A percentile compares a stretch with the other conserved stretches of the same genome.
Conservation (phyloP, 2,113 vertebrate genomes). For the Boulengeromyrus knoepffleri region DNA sequence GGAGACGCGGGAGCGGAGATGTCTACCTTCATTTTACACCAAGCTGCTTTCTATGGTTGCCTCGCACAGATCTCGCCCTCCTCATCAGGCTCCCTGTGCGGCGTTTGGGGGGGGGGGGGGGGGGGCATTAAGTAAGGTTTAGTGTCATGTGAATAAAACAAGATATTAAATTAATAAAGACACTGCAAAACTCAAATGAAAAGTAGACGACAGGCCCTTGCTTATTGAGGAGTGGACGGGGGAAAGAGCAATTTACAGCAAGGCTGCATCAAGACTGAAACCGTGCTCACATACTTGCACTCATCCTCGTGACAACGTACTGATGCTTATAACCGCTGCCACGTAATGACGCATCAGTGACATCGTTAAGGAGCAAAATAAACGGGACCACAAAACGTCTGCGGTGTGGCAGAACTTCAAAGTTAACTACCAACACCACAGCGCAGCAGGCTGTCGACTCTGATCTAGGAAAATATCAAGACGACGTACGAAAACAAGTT, state of each 20-base stretch:
- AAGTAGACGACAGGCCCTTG: too few species aligned
- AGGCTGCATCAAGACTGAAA: too few species aligned
- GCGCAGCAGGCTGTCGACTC: not conserved
- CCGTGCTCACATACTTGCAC: too few species aligned
- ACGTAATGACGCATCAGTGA: not conserved
- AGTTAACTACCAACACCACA: not conserved
- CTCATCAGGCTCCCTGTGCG: not conserved
- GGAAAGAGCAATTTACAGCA: too few species aligned
- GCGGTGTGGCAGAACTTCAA: not conserved
- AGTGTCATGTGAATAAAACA: not conserved
- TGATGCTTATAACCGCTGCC: not conserved
- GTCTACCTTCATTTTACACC: not conserved
- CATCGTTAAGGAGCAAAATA: not conserved
- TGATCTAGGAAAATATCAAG: not conserved
- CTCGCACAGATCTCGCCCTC: not conserved
- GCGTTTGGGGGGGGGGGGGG: too few species aligned
- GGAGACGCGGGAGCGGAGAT: not conserved
- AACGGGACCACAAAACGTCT: not conserved
- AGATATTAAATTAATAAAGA: not conserved
- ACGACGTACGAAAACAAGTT: not conserved
- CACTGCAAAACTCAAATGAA: too few species aligned
- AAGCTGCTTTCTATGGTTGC: not conserved
- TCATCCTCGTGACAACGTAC: not conserved
- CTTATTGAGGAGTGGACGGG: too few species aligned
- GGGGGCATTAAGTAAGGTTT: not conserved